phyloP scores from a whole-genome alignment of 1,140 invertebrate species.

The Ips nitidus region DNA sequence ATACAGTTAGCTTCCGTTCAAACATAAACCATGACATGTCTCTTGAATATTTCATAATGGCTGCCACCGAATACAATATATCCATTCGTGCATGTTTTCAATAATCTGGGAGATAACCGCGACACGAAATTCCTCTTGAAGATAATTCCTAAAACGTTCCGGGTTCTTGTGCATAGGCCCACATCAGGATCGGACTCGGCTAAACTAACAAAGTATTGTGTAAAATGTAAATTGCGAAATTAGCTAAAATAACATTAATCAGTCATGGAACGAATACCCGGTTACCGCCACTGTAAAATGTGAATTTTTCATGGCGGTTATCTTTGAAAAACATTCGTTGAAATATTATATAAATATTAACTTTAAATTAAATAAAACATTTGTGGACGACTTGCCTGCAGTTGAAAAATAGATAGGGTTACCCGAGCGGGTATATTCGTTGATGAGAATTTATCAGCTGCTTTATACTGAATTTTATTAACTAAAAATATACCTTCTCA shows the following conservation, averaged over 20 bases:
- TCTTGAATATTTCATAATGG: conserved; percentile 31
- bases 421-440: too few species aligned
- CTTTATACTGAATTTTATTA: too few species aligned
- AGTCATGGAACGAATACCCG: background rate
- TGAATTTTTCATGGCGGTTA: too few species aligned
- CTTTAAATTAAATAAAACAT: too few species aligned
- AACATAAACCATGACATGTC: conserved; percentile 22
- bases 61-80: conserved; percentile 20
- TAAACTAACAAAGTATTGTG: background rate
- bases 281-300: background rate
- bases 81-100: conserved; percentile 21
- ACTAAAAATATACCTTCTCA: too few species aligned
- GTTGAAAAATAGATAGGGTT: too few species aligned
- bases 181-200: background rate
- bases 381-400: too few species aligned
- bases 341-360: too few species aligned
- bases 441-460: too few species aligned
- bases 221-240: background rate
- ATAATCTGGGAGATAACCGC: conserved; percentile 20
- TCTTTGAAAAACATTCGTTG: too few species aligned
- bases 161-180: background rate
- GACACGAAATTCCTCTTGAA: conserved; percentile 15
- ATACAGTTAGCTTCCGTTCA: conserved; percentile 28
- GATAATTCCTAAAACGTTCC: conserved; percentile 14
- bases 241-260: background rate